phyloP scores from a whole-genome alignment of 1,140 invertebrate species.

The Yoshiicerus persimilis region DNA sequence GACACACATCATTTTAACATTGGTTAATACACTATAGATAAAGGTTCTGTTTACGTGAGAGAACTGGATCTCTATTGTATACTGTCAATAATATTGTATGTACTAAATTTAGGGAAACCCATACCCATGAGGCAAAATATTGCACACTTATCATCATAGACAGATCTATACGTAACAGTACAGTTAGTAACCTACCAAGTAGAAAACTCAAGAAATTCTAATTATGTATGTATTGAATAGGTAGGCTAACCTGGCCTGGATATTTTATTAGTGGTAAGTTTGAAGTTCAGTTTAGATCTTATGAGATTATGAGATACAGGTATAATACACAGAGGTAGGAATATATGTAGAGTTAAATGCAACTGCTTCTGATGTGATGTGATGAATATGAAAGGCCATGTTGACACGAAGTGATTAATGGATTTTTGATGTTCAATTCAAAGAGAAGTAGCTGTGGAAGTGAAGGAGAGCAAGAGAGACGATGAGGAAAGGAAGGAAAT shows the following conservation, averaged over 20 bases:
- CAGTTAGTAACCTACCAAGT: background rate
- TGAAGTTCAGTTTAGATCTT: background rate
- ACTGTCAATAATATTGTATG: too few species aligned
- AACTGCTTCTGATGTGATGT: background rate
- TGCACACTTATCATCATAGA: too few species aligned
- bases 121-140: background rate
- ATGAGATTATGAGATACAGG: background rate
- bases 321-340: background rate
- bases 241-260: background rate
- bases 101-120: background rate
- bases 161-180: too few species aligned
- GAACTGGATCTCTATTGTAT: background rate
- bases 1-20: background rate
- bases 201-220: background rate
- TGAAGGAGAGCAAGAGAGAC: slow-evolving; percentile 9
- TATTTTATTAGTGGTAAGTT: slow-evolving; percentile 23
- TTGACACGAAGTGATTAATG: slow-evolving; percentile 29
- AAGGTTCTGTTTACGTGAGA: background rate
- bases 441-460: slow-evolving; percentile 20
- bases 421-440: slow-evolving; percentile 30
- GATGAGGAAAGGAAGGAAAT: slow-evolving; percentile 7
- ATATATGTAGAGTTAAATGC: background rate
- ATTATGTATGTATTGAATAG: background rate
- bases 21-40: too few species aligned
- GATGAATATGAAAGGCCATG: slow-evolving; percentile 27